Evolutionary conservation across 2,113 vertebrate genomes (phyloP).

Genomic region (Oryzias celebensis): DNA sequence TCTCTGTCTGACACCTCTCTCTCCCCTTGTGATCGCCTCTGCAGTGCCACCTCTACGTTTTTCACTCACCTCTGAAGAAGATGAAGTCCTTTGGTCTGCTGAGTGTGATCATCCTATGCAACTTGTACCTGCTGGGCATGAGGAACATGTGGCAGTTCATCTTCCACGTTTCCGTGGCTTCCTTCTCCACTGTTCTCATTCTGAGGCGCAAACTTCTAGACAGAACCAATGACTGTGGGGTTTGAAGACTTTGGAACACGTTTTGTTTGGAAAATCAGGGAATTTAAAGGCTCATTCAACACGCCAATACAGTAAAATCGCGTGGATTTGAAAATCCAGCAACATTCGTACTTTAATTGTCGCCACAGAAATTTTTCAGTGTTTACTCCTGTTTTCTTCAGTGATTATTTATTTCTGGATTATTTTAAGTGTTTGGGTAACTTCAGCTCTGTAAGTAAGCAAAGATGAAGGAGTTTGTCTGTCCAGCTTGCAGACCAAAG

Average conservation of each 20-base stretch:
- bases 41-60: conserved; percentile 93
- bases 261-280: not conserved
- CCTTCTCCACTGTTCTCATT: conserved; percentile 84
- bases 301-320: not conserved
- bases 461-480: conserved; percentile 2
- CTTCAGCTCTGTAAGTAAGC: too few species aligned
- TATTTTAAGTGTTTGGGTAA: conserved; percentile 1
- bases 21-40: not conserved
- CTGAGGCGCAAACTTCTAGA: conserved; percentile 83
- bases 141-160: conserved; percentile 89
- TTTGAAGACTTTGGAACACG: conserved; percentile 71
- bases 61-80: conserved; percentile 84
- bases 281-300: not conserved
- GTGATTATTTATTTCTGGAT: conserved; percentile 39
- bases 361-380: conserved; percentile 1
- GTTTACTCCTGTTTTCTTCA: conserved; percentile 5
- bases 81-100: conserved; percentile 80
- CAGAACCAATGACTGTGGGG: conserved; percentile 81
- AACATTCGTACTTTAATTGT: not conserved
- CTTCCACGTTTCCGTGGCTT: conserved; percentile 88
- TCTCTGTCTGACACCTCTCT: not conserved
- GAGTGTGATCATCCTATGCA: conserved; percentile 82
- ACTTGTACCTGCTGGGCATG: conserved; percentile 83
- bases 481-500: conserved; percentile 28
- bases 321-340: conserved; percentile 15